phyloP scores from a whole-genome alignment of 2,113 vertebrate genomes.

The Tragelaphus strepsiceros region DNA sequence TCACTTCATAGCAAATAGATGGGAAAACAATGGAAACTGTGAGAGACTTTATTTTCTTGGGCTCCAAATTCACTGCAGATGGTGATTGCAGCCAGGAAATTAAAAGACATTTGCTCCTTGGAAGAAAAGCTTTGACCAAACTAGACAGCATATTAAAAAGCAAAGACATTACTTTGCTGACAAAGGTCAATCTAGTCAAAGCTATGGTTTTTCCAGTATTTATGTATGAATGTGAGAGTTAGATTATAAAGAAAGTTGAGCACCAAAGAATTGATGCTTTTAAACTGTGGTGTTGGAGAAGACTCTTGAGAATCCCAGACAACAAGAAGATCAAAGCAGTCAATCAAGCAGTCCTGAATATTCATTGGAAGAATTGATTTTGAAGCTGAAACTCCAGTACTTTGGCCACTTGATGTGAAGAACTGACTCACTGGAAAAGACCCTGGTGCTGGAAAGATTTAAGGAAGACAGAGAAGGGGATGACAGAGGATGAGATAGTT shows the following conservation, averaged over 20 bases:
- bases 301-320: background rate
- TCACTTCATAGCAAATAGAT: background rate
- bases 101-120: background rate
- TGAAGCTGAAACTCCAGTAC: background rate
- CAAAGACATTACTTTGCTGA: background rate
- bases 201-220: background rate
- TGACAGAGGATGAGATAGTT: background rate
- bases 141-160: background rate
- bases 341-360: background rate
- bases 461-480: background rate
- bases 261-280: background rate
- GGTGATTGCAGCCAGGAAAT: background rate
- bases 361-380: background rate
- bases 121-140: background rate
- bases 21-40: background rate
- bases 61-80: background rate
- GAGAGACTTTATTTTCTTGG: background rate
- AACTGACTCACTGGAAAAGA: background rate
- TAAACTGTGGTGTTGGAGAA: background rate
- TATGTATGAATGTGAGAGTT: background rate
- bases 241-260: background rate
- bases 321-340: background rate
- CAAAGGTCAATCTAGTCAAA: background rate
- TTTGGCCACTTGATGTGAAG: background rate
- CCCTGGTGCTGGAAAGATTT: background rate